These are phyloP conservation scores for Parotia lawesii DNA, from an alignment of 2,113 vertebrate species.

Conservation along the genomic window DNA sequence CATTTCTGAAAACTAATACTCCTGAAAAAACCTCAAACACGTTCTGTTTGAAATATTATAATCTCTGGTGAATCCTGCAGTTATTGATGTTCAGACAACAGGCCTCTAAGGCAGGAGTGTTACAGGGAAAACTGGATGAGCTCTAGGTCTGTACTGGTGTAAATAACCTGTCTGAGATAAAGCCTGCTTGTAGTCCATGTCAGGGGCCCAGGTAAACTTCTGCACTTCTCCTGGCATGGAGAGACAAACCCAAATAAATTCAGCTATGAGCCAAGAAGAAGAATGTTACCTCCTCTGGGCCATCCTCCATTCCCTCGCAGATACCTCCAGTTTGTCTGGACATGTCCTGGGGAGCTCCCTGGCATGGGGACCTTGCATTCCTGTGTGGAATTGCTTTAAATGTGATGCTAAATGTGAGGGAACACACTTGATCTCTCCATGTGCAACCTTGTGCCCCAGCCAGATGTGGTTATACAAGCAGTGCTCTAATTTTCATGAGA, in stretches of 20 bases:
- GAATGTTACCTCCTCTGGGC: background rate
- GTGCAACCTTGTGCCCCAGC: background rate
- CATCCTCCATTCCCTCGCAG: fast-evolving
- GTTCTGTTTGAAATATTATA: background rate
- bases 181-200: background rate
- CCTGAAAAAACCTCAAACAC: background rate
- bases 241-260: background rate
- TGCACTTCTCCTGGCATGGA: background rate
- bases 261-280: background rate
- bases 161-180: background rate
- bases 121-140: background rate
- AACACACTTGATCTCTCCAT: background rate
- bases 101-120: background rate
- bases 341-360: background rate
- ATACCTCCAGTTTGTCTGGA: background rate
- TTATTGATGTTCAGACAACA: background rate
- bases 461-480: background rate
- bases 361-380: background rate
- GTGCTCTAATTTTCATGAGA: background rate
- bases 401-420: background rate
- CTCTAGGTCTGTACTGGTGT: background rate
- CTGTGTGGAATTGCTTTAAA: background rate
- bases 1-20: constrained; percentile 14
- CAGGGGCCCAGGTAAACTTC: background rate
- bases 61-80: background rate